Conservation (phyloP, 2,113 vertebrate genomes). For the Sinocyclocheilus grahami region DNA sequence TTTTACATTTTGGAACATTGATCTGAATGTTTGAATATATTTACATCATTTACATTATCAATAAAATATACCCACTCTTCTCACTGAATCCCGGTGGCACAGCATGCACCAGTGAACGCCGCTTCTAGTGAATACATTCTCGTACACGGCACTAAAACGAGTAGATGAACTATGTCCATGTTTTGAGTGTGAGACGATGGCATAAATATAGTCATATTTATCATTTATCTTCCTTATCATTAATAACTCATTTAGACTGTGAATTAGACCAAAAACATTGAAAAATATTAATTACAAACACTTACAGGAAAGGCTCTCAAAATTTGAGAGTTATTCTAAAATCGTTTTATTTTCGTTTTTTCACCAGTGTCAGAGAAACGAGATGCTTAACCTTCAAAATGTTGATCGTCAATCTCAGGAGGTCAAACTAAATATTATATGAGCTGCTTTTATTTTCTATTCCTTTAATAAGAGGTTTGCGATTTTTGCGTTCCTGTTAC, state of each 20-base stretch:
- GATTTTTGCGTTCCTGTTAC: background rate
- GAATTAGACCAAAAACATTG: conserved; percentile 30
- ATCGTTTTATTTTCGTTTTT: background rate
- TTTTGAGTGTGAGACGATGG: conserved; percentile 38
- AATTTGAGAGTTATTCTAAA: too few species aligned
- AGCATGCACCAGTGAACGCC: background rate
- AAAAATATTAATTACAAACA: conserved; percentile 1
- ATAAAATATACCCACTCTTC: conserved; percentile 26
- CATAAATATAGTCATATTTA: conserved; percentile 34
- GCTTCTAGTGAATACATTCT: conserved; percentile 22
- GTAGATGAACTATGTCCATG: conserved; percentile 30
- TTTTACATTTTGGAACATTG: conserved; percentile 42
- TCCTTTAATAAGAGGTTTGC: background rate
- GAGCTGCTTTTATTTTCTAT: too few species aligned
- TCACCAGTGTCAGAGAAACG: background rate
- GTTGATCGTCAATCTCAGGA: background rate
- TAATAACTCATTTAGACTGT: conserved; percentile 46
- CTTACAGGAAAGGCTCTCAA: background rate
- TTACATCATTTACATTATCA: conserved; percentile 36
- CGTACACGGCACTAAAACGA: conserved; percentile 4
- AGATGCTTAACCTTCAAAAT: conserved; percentile 18
- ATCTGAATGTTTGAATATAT: conserved; percentile 49
- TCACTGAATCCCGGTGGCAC: background rate
- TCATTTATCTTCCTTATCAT: conserved; percentile 49
- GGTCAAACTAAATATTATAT: background rate